Conservation (phyloP, 2,797 vertebrate species). For the Sebastes baramenuke region DNA sequence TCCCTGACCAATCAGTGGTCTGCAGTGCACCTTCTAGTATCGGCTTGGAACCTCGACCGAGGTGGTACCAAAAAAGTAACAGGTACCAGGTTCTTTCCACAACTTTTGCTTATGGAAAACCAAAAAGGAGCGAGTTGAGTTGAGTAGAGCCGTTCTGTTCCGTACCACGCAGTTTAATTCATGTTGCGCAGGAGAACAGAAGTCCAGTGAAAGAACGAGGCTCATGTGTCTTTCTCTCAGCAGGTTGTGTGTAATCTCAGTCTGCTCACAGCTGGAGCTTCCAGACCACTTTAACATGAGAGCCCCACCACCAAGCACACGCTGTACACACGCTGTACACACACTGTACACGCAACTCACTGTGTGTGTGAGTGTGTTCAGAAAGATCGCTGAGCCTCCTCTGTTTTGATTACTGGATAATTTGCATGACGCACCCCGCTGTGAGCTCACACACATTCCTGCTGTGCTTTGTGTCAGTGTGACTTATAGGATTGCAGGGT, state of each 20-base stretch:
- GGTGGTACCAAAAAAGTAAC: neutral
- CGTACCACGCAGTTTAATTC: too few species aligned
- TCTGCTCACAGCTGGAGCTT: slow-evolving; percentile 35
- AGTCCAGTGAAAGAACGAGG: neutral
- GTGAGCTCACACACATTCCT: neutral
- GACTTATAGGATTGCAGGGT: neutral
- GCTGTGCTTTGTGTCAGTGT: neutral
- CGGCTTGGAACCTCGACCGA: neutral
- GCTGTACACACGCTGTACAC: neutral
- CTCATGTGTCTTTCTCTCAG: slow-evolving; percentile 5
- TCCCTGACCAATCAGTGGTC: too few species aligned
- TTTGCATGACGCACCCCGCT: slow-evolving; percentile 10
- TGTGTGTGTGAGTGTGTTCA: neutral
- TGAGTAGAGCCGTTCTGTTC: neutral
- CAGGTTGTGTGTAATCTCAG: slow-evolving; percentile 26
- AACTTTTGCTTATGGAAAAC: neutral
- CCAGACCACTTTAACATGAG: slow-evolving; percentile 34
- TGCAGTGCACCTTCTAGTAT: neutral
- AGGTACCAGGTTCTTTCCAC: neutral
- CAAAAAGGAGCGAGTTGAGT: neutral
- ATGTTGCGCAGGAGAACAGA: neutral
- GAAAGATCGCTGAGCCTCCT: neutral
- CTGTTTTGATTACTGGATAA: slow-evolving; percentile 29
- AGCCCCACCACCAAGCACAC: neutral
- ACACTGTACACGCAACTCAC: neutral